Percentiles rank a stretch among this genome's conserved stretches.
These are phyloP conservation scores for Hermaeophaga mercurialis DNA, from an alignment of 2,888 invertebrate species.

Conservation along the genomic window DNA sequence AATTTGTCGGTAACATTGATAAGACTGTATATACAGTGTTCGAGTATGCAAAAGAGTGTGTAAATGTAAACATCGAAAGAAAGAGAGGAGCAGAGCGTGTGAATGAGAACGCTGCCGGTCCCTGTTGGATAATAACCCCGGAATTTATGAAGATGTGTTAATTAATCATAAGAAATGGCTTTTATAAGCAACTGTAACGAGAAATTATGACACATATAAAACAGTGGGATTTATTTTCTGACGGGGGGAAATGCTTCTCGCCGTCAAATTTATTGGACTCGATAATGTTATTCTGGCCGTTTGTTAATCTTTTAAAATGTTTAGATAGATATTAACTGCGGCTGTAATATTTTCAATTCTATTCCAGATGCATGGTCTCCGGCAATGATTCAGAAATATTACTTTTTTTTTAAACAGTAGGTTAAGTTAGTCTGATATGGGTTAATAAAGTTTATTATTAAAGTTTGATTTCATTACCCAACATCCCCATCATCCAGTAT, in stretches of 20 bases:
- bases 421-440: too few species aligned
- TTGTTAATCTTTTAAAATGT: constrained; percentile 14
- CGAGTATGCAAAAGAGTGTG: neutral
- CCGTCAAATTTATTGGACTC: constrained; percentile 35
- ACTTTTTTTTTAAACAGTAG: too few species aligned
- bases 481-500: too few species aligned
- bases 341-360: too few species aligned
- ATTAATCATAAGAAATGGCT: constrained; percentile 47
- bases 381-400: too few species aligned
- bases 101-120: constrained; percentile 36
- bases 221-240: constrained; percentile 34
- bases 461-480: too few species aligned
- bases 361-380: too few species aligned
- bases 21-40: neutral
- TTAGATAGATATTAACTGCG: too few species aligned
- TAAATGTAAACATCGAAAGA: constrained; percentile 12
- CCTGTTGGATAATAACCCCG: constrained; percentile 44
- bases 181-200: constrained; percentile 38
- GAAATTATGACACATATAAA: constrained; percentile 38
- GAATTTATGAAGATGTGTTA: constrained; percentile 50
- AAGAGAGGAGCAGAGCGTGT: constrained; percentile 12
- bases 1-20: neutral
- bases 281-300: constrained; percentile 25
- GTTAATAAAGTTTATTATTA: too few species aligned
- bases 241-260: constrained; percentile 27